Conservation (phyloP, 1,140 invertebrate genomes). For the Drosophila navojoa region DNA sequence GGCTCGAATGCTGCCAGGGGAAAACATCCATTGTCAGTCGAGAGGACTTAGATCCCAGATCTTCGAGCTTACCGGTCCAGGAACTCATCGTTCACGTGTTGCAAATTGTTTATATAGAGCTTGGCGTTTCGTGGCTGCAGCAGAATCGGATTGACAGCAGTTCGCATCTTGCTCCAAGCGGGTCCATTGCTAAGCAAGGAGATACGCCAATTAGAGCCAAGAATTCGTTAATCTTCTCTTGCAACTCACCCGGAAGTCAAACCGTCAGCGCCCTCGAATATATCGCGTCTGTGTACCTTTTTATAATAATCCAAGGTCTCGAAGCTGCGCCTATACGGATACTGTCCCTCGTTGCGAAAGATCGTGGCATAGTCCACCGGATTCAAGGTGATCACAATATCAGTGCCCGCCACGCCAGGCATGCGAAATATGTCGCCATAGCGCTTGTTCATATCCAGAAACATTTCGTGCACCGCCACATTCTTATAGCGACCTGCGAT, state of each 20-base stretch:
- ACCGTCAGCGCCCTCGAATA: constrained; percentile 66
- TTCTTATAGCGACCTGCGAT: constrained; percentile 61
- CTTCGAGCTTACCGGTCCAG: constrained; percentile 83
- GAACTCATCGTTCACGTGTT: constrained; percentile 73
- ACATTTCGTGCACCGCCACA: constrained; percentile 58
- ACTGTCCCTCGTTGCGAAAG: constrained; percentile 74
- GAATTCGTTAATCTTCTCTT: neutral
- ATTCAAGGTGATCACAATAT: constrained; percentile 67
- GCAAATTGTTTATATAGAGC: constrained; percentile 63
- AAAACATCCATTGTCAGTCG: neutral
- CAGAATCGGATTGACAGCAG: constrained; percentile 73
- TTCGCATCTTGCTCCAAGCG: constrained; percentile 67
- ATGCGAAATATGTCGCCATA: constrained; percentile 67
- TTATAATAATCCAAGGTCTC: constrained; percentile 68
- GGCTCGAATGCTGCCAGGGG: constrained; percentile 84
- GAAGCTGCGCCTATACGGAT: constrained; percentile 66
- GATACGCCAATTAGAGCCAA: neutral
- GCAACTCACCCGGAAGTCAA: constrained; percentile 58
- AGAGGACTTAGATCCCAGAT: too few species aligned
- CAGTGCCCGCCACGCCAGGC: constrained; percentile 61
- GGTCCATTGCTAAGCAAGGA: constrained; percentile 57
- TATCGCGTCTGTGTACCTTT: constrained; percentile 48
- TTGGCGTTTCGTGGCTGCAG: constrained; percentile 74
- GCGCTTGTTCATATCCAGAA: constrained; percentile 49
- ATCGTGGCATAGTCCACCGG: constrained; percentile 67